Evolutionary conservation across 1,140 invertebrate species (phyloP).

Genomic region (Diorhabda carinulata): DNA sequence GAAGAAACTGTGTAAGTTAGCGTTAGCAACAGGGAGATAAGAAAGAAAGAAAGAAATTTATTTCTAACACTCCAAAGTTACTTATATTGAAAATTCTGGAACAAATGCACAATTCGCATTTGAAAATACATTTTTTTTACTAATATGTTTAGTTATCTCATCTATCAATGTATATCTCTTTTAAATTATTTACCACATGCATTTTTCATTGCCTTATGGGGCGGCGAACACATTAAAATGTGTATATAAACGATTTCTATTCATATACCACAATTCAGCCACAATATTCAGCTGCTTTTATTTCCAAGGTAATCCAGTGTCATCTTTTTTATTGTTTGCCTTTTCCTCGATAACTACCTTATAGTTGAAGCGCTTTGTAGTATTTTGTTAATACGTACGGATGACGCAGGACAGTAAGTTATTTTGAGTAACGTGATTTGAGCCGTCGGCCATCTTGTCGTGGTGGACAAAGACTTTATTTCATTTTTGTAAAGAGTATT

Average conservation of each 20-base stretch:
- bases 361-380: not conserved
- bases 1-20: no score
- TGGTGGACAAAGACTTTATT: no score
- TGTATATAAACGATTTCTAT: not conserved
- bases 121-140: no score
- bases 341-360: not conserved
- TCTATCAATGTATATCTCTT: not conserved
- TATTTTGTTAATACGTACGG: not conserved
- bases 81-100: no score
- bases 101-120: no score
- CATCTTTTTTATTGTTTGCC: not conserved
- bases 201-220: not conserved
- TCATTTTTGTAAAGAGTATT: no score
- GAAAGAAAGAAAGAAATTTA: no score
- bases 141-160: not conserved
- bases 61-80: no score
- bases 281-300: not conserved
- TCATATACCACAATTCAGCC: not conserved
- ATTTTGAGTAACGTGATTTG: no score
- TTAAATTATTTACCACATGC: not conserved
- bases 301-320: constrained; percentile 2
- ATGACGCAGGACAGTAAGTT: no score
- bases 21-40: no score
- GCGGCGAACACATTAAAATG: not conserved
- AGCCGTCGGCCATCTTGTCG: no score